A percentile compares a stretch with the other conserved stretches of the same genome.
Conservation (phyloP, 23 tunicate species). For the Diplosoma virens region DNA sequence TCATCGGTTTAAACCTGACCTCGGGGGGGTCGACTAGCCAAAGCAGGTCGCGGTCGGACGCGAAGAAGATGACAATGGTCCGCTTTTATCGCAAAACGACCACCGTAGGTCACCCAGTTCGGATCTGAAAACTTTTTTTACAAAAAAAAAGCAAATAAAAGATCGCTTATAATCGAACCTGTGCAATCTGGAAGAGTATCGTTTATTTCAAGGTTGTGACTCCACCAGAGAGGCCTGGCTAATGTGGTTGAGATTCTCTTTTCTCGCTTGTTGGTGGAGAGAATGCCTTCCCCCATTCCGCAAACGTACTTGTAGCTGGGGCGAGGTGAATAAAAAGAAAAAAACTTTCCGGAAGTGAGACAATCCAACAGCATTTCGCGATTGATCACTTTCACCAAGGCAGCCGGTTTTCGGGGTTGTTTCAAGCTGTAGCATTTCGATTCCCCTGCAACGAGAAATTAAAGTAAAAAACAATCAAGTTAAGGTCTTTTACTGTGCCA, state of each 20-base stretch:
- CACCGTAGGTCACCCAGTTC: not conserved
- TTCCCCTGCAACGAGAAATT: not conserved
- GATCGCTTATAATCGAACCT: not conserved
- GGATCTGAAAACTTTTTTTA: not conserved
- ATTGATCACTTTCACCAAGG: no score
- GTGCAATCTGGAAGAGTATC: conserved; percentile 30
- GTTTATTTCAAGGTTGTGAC: not conserved
- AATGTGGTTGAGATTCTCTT: not conserved
- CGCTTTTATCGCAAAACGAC: not conserved
- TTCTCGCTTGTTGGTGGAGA: not conserved
- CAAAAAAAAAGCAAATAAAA: not conserved
- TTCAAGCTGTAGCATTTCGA: conserved; percentile 2
- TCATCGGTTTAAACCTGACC: not conserved
- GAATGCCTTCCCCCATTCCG: not conserved
- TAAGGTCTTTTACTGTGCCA: not conserved
- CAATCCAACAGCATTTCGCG: no score
- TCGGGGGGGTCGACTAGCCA: not conserved
- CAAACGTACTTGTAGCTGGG: conserved; percentile 34
- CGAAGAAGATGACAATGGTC: conserved; percentile 17
- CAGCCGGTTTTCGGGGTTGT: not conserved
- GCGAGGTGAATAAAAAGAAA: not conserved
- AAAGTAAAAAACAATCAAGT: not conserved
- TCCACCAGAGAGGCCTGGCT: not conserved
- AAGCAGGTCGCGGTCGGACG: not conserved
- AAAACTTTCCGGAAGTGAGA: not conserved